Evolutionary conservation across 2,888 invertebrate genomes (phyloP).

Genomic region (Parapristionchus giblindavisi): DNA sequence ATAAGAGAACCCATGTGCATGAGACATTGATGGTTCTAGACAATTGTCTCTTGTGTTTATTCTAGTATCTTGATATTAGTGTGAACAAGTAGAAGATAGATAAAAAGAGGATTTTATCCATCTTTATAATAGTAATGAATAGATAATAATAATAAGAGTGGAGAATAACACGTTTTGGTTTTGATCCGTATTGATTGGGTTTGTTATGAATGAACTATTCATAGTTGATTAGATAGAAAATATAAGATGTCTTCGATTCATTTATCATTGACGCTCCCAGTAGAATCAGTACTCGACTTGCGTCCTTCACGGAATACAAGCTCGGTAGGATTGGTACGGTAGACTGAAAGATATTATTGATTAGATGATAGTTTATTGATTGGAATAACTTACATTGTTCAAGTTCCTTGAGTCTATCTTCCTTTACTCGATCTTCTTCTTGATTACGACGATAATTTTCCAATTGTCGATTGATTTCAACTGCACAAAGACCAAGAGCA

Average conservation of each 20-base stretch:
- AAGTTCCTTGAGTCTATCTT: conserved; percentile 33
- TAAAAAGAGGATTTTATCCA: conserved; percentile 20
- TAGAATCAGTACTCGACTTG: conserved; percentile 24
- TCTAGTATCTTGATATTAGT: too few relatives aligned
- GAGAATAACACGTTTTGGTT: conserved; percentile 11
- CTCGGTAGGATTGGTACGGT: conserved; percentile 17
- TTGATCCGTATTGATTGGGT: conserved; percentile 19
- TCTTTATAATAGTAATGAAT: not conserved
- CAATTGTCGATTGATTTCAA: conserved; percentile 29
- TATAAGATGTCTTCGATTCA: not conserved
- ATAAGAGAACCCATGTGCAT: too few relatives aligned
- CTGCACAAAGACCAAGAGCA: conserved; percentile 16
- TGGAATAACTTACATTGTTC: conserved; percentile 22
- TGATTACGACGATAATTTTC: conserved; percentile 23
- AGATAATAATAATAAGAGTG: conserved; percentile 20
- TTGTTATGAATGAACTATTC: not conserved
- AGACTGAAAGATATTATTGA: conserved; percentile 16
- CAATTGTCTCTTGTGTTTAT: too few relatives aligned
- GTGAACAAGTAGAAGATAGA: conserved; percentile 14
- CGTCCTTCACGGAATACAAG: conserved; percentile 18
- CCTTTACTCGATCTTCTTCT: conserved; percentile 22
- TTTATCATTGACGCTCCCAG: conserved; percentile 16
- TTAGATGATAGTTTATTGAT: not conserved
- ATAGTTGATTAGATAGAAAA: not conserved
- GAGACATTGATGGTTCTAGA: too few relatives aligned